Percentiles rank a stretch among this genome's conserved stretches.
phyloP scores from a whole-genome alignment of 1,140 invertebrate genomes.

The Proctacanthus coquilletti region DNA sequence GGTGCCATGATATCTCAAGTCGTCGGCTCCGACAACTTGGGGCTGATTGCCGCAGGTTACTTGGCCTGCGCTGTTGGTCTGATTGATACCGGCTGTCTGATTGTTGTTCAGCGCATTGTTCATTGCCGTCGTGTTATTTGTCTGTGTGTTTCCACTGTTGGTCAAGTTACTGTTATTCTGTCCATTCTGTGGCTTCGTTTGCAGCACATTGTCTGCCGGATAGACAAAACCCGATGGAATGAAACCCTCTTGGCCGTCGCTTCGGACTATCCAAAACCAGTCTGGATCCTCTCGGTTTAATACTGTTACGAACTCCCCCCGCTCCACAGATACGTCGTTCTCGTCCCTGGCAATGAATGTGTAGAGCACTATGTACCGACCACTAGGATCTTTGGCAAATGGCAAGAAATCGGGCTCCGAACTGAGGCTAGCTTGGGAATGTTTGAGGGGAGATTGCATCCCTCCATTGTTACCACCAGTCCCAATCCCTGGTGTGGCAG shows the following conservation, averaged over 20 bases:
- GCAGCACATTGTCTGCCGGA: conserved; percentile 65
- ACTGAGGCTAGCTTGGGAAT: conserved; percentile 33
- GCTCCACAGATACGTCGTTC: conserved; percentile 84
- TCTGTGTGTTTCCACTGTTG: conserved; percentile 5
- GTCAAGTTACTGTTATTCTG: conserved; percentile 6
- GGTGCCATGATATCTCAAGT: conserved; percentile 61
- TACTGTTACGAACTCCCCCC: conserved; percentile 88
- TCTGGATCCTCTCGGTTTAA: conserved; percentile 86
- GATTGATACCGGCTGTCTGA: conserved; percentile 6
- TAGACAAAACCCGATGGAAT: conserved; percentile 91
- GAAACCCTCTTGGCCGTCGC: conserved; percentile 88
- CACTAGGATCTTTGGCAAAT: conserved; percentile 83
- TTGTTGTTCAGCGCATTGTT: conserved; percentile 6
- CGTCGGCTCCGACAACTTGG: conserved; percentile 34
- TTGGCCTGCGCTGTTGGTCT: conserved; percentile 11
- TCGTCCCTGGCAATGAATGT: conserved; percentile 86
- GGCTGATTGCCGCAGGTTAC: conserved; percentile 10
- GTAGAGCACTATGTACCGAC: conserved; percentile 81
- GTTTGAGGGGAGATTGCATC: conserved; percentile 26
- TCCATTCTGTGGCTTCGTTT: conserved; percentile 31
- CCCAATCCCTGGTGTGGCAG: conserved; percentile 7
- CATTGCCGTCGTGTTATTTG: not conserved
- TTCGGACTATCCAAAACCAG: conserved; percentile 89
- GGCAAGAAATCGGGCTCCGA: conserved; percentile 47
- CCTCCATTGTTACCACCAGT: conserved; percentile 8